Percentiles rank a stretch among this genome's conserved stretches.
Conservation (phyloP, 2,113 vertebrate genomes). For the Xenopus borealis region DNA sequence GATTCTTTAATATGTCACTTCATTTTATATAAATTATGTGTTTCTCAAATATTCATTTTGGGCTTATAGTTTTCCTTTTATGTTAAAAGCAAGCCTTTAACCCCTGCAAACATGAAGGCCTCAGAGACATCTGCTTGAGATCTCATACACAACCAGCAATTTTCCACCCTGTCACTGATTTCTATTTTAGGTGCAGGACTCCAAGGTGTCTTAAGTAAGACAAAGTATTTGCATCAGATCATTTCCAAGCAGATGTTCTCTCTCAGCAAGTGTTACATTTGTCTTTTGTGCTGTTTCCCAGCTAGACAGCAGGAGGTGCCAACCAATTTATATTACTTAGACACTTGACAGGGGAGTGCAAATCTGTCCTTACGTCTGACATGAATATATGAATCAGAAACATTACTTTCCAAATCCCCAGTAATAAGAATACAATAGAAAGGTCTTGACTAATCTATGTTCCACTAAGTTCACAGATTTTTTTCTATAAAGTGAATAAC, state of each 20-base stretch:
- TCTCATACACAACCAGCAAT: conserved; percentile 44
- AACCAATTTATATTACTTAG: conserved; percentile 60
- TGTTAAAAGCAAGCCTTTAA: too few species aligned
- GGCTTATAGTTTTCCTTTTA: too few species aligned
- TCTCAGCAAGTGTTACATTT: conserved; percentile 64
- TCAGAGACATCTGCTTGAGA: neutral
- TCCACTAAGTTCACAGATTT: neutral
- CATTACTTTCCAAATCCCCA: neutral
- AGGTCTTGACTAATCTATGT: neutral
- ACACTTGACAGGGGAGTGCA: conserved; percentile 49
- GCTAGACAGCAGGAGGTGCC: conserved; percentile 59
- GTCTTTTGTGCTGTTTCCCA: conserved; percentile 60
- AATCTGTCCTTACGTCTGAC: conserved; percentile 45
- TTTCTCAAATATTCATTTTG: too few species aligned
- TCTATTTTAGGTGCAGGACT: conserved; percentile 49
- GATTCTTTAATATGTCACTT: too few species aligned
- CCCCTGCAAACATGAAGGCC: too few species aligned
- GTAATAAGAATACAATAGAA: neutral
- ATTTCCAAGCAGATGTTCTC: conserved; percentile 63
- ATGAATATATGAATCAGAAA: conserved; percentile 29
- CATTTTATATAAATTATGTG: too few species aligned
- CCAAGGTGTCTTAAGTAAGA: conserved; percentile 52
- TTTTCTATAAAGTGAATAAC: too few species aligned
- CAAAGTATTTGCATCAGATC: conserved; percentile 56
- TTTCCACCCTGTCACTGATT: conserved; percentile 32